Base-by-base conservation (phyloP, 92 coral and sea anemone species). In the Hydrozoanthus gracilis region DNA sequence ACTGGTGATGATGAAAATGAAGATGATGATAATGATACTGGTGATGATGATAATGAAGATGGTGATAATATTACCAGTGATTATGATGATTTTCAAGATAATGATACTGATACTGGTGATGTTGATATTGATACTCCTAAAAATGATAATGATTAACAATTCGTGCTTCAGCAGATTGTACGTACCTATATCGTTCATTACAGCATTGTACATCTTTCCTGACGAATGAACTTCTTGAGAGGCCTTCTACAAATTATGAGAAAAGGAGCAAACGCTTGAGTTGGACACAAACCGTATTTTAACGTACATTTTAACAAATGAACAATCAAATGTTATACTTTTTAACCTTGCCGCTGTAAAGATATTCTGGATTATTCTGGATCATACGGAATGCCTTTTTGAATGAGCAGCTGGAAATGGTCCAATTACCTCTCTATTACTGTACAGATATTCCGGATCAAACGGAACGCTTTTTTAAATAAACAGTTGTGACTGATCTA, bases 361-460 rank as follows among this genome's bases (percentile, higher is more conserved):
- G 92, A 86, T 94, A 95, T 66, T 95, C 98, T 11, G 39, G 39
- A 27, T 27, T 27, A 27, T 2, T 27, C 39, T 27, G 98, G 98
- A 78, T 94, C 98, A 91, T 92, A 96, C 2, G 95, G 95, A 62
- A 96, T 96, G 14, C 92, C 92, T 74, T 92, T 94, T 78, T 92
- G 95, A 16, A 88, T 83, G 77, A 96, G 93, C 71, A 90, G 90
- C 98, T 94, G 79, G 15, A 79, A 73, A 0, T 27, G 39, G 2
- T 27, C 39, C 39, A 27, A 92, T 86, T 79, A 96, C 99, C 98
- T 88, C 92, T 75, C 95, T 95, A 78, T 96, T 98, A 60, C 95
- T 51, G 79, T 91, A 96, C 69, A 96, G 93, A 87, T 93, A 95
- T 66, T 95, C 98, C 8, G 98, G 98, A 78, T 96, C 98, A 91